Evolutionary conservation across 1,140 invertebrate genomes (phyloP), one percentile per base, ranked within the genome.

Genomic region (Bathynomus jamesi): DNA sequence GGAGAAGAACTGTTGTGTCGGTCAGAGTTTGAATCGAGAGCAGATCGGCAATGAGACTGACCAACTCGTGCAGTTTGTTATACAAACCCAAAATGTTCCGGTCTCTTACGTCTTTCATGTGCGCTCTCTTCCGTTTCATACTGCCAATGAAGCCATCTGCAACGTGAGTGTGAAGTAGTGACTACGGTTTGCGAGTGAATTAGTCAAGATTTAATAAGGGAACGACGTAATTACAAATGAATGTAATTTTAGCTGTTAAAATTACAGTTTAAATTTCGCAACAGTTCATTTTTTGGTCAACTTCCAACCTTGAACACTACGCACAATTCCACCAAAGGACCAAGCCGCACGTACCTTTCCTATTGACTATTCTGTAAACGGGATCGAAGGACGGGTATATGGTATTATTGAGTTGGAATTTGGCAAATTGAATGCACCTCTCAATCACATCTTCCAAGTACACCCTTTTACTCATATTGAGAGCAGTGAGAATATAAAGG

Each of bases 351-450:
- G 70, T 78, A 83, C 83, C 85, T 85, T 28, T 80, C 80, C 77
- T 84, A 24, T 80, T 80, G 80, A 93, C 91, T 75, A 94, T 87
- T 80, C 92, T 90, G 80, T 98, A 99, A 0, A 97, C 95, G 8
- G 95, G 93, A 85, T 99, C 97, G 83, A 94, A 98, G 1, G 94
- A 91, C 60, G 97, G 97, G 84, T 94, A 99, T 76, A 99, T 94
- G 0, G 96, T 96, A 82, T 98, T 96, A 76, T 92, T 90, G 13
- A 99, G 83, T 83, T 98, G 95, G 83, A 94, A 97, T 84, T 98
- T 98, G 74, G 94, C 90, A 82, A 97, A 95, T 78, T 94, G 85
- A 30, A 98, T 91, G 78, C 98, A 92, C 80, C 94, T 86, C 81
- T 99, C 96, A 77, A 99, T 99, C 71, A 97, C 93, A 84, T 99